Conservation (phyloP, 2,113 vertebrate genomes). For the Caloenas nicobarica region DNA sequence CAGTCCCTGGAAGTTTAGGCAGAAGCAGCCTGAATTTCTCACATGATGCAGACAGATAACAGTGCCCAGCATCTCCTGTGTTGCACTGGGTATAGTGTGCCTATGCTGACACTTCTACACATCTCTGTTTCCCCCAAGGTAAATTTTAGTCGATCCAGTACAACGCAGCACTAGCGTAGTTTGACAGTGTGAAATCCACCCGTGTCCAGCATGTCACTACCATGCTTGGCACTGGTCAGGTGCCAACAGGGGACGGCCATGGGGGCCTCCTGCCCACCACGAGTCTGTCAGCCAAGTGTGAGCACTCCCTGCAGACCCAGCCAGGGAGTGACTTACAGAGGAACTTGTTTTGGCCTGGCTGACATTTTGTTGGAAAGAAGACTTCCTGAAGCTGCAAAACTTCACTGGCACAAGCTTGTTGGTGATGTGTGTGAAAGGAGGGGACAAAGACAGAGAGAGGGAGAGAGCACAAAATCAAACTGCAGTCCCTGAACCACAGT, state of each 20-base stretch:
- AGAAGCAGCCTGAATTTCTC: neutral
- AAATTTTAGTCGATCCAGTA: neutral
- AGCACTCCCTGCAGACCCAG: neutral
- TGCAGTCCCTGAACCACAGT: neutral
- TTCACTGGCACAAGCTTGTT: neutral
- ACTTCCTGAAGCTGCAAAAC: neutral
- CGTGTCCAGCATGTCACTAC: neutral
- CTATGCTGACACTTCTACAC: neutral
- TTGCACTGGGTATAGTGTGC: neutral
- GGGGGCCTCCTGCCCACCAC: accelerated
- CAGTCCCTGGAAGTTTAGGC: neutral
- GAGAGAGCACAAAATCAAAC: neutral
- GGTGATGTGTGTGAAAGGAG: neutral
- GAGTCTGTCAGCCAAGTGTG: neutral
- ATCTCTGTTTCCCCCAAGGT: neutral
- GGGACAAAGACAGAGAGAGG: neutral
- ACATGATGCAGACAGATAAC: neutral
- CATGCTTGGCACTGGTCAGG: neutral
- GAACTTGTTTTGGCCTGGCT: neutral
- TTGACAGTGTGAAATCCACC: neutral
- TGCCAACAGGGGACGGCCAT: too few relatives aligned
- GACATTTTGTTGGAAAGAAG: neutral
- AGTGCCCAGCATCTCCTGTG: neutral
- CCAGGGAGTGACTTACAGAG: accelerated
- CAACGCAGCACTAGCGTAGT: neutral